Evolutionary conservation across 2,888 invertebrate species (phyloP), one percentile per base, ranked within the genome.

Genomic region (Junonia oenone): DNA sequence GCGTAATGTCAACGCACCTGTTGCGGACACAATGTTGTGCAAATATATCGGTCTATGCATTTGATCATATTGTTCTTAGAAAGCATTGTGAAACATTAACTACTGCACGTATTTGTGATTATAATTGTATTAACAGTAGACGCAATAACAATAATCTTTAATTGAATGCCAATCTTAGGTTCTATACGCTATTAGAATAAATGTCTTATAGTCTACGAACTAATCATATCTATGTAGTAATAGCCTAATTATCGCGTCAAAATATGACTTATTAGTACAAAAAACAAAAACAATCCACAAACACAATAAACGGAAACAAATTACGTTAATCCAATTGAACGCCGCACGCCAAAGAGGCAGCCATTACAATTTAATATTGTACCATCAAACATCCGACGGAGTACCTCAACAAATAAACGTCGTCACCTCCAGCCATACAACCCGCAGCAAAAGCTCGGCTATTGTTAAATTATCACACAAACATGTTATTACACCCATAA

Each of bases 381-480:
- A 77, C 69, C 68, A 70, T 73, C 72, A 64, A 64, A 68, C 68
- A 61, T 64, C 64, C 72, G 68, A 69, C 17, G 38, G 11, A 40
- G 19, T 78, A 81, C 76, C 72, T 68, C 62, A 82, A 77, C 82
- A 84, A 85, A 86, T 83, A 85, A 83, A 71, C 73, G 58, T 68
- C 79, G 76, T 74, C 81, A 83, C 88, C 87, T 70, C 71, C 65
- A 87, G 88, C 85, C 71, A 85, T 79, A 81, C 88, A 88, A 88
- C 76, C 76, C 35, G 8, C n/a, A 65, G 68, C 60, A 59, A 72
- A 76, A 75, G 75, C 67, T 75, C 73, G 80, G 80, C 84, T 78
- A 86, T 87, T 86, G 85, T 85, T 83, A 73, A 78, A 78, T 65
- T 46, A 64, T 61, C 66, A 64, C 63, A 70, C 79, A 67, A 80